Percentiles rank a stretch among this genome's conserved stretches.
Evolutionary conservation across 2,113 vertebrate species (phyloP).

Genomic region (Tonatia bakeri): DNA sequence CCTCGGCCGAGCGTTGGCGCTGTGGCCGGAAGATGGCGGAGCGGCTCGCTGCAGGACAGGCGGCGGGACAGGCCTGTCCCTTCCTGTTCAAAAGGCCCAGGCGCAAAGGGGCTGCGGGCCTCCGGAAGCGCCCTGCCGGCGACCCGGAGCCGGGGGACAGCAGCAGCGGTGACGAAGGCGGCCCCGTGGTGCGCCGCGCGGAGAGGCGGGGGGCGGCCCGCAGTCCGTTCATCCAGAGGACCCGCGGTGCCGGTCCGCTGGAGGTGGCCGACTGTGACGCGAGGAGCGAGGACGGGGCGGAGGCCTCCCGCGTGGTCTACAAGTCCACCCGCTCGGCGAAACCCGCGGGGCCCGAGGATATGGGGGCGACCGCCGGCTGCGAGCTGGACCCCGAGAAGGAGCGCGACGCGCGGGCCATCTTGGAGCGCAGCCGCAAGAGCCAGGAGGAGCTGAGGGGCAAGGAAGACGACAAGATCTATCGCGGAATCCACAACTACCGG

Average conservation of each 20-base stretch:
- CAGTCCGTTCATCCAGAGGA: constrained; percentile 94
- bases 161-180: constrained; percentile 56
- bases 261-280: constrained; percentile 64
- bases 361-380: constrained; percentile 96
- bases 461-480: constrained; percentile 96
- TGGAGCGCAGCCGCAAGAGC: constrained; percentile 95
- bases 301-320: constrained; percentile 87
- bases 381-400: constrained; percentile 94
- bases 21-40: constrained; percentile 44
- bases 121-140: constrained; percentile 42
- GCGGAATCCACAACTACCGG: constrained; percentile 95
- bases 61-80: constrained; percentile 24
- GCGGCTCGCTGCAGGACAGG: background rate
- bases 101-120: constrained; percentile 25
- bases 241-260: constrained; percentile 77
- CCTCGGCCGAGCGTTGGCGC: background rate
- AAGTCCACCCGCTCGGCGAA: constrained; percentile 95
- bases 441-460: constrained; percentile 92
- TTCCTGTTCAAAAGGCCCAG: constrained; percentile 62
- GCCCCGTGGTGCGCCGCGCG: constrained; percentile 86
- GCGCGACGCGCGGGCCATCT: constrained; percentile 95
- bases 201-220: constrained; percentile 75
- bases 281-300: constrained; percentile 84
- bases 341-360: constrained; percentile 95
- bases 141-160: background rate